Base-by-base conservation (phyloP, 1,140 invertebrate genomes). In the Drosophila ambigua region DNA sequence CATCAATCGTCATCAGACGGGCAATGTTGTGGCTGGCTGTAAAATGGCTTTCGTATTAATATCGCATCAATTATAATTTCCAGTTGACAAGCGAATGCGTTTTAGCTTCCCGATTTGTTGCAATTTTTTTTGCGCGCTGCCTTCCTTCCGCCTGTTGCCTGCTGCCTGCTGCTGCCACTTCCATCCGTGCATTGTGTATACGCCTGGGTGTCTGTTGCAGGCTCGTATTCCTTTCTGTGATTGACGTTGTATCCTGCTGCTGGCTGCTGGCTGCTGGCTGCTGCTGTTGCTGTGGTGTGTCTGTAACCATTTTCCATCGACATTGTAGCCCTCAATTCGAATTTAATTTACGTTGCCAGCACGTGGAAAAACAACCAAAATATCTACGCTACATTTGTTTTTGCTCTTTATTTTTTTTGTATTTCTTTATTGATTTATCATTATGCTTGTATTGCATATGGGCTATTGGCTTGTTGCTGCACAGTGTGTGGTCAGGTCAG, bases 1-100 rank as follows among this genome's bases (percentile, higher is more conserved):
- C 82, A 85, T 85, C 82, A 85, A 85, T 82, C 82, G 79, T 87
- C 82, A 87, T 87, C 82, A 85, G 75, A 53, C 53, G 68, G 50
- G 64, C 0, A 77, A 62, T 61, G 50, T 44, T 54, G 62, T 57
- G 63, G 46, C 20, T 24, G 23, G 23, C 49, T 66, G 48, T 61
- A 41, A 58, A 50, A 58, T 73, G 69, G 51, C 35, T 69, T 64
- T 65, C 78, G 82, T 82, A 85, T 85, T 85, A 85, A 80, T 87
- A 85, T 87, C 82, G 74, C 82, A 85, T 85, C 82, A 85, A 85
- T 85, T 85, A 85, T 85, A 85, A 85, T 87, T 85, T 85, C 62
- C 74, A 69, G 68, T 63, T 72, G 78, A 87, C 82, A 84, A 63
- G 63, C 82, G 75, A 72, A 82, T 85, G 60, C 75, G 64, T 74